Evolutionary conservation across 1,140 invertebrate genomes (phyloP), one percentile per base, ranked within the genome.

Genomic region (Brachionus calyciflorus): DNA sequence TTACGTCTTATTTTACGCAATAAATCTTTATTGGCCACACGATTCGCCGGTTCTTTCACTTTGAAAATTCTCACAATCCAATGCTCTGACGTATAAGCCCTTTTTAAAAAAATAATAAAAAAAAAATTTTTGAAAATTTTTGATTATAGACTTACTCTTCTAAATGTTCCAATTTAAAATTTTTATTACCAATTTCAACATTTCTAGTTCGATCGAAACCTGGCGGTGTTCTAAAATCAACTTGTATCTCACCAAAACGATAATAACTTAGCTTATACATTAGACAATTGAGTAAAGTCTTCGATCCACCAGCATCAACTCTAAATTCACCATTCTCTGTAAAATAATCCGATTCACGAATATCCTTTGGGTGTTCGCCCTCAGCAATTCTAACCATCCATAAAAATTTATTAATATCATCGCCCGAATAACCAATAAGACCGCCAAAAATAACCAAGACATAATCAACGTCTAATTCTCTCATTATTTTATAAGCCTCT

Each of bases 311-410:
- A 0, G 90, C 87, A 85, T 98, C 96, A 30, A 99, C 92, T 73
- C 95, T 87, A 83, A 98, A 99, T 87, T 99, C 96, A 28, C 97
- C 96, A 81, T 92, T 89, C 80, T 95, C 93, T 0, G 95, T 97
- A 83, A 97, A 99, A 83, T 97, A 99, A 85, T 99, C 95, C 79
- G 91, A 91, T 88, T 99, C 96, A 89, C 93, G 85, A n/a, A 99
- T 98, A 82, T 98, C 94, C 84, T 96, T 96, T 7, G 94, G 96
- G 88, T 97, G 96, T 86, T 98, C 96, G 7, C 94, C 96, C 87
- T 98, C 97, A 26, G 96, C 97, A 79, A 99, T 99, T 78, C 97
- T 85, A 3, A 99, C 96, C 96, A 99, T 99, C 97, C 97, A 99
- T 68, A 99, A 88, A 83, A 99, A 99, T 86, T 99, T 99, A 83